Percentiles rank a stretch among this genome's conserved stretches.
phyloP scores from a whole-genome alignment of 2,113 vertebrate species.

The Chiloscyllium plagiosum region DNA sequence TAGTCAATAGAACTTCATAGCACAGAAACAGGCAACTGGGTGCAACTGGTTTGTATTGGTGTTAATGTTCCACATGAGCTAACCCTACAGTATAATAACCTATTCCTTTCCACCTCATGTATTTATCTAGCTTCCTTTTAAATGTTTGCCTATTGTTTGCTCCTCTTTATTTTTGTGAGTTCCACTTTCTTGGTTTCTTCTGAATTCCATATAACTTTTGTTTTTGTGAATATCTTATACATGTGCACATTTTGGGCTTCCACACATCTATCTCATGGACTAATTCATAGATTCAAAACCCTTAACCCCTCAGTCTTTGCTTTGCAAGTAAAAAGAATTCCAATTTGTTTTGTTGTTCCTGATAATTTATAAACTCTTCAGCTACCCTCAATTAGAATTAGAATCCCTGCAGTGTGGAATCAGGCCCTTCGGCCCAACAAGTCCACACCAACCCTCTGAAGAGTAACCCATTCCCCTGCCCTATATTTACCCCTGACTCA shows the following conservation, averaged over 20 bases:
- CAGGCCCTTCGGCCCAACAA: too few relatives aligned
- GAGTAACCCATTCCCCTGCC: too few relatives aligned
- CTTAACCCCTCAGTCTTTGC: too few relatives aligned
- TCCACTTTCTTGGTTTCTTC: not conserved
- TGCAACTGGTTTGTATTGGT: not conserved
- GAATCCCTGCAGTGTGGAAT: too few relatives aligned
- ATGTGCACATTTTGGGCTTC: not conserved
- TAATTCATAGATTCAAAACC: not conserved
- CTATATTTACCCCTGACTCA: too few relatives aligned
- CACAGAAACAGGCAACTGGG: not conserved
- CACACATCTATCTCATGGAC: not conserved
- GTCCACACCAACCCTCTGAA: too few relatives aligned
- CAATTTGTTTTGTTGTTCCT: not conserved
- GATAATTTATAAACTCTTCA: not conserved
- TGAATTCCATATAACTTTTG: not conserved
- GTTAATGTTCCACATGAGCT: not conserved
- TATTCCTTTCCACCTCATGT: not conserved
- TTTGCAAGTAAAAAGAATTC: too few relatives aligned
- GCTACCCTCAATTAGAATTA: too few relatives aligned
- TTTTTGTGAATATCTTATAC: not conserved
- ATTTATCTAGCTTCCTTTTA: not conserved
- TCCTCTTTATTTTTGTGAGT: not conserved
- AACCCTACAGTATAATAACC: not conserved
- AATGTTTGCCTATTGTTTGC: not conserved
- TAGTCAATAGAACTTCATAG: not conserved